Percentiles rank a stretch among this genome's conserved stretches.
Conservation (phyloP, 2,113 vertebrate species). For the Falco punctatus region DNA sequence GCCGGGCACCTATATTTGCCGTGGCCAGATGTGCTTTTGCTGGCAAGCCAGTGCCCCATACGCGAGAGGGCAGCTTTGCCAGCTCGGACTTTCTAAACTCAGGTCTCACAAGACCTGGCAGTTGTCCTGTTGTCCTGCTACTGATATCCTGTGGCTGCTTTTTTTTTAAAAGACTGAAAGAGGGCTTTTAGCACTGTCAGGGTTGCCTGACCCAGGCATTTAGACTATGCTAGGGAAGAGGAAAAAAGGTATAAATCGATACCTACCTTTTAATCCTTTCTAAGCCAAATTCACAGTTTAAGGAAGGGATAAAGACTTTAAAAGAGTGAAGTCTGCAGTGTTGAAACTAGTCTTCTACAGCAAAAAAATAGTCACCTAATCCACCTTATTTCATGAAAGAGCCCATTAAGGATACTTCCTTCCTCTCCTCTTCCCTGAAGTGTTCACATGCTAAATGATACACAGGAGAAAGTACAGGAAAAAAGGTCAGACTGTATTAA, state of each 20-base stretch:
- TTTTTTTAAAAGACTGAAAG: background rate
- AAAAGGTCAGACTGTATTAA: background rate
- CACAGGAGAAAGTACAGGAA: background rate
- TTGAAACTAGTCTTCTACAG: background rate
- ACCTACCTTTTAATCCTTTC: background rate
- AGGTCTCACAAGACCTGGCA: background rate
- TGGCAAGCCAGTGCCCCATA: background rate
- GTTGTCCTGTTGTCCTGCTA: background rate
- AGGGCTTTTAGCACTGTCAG: background rate
- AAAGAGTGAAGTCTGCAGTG: background rate
- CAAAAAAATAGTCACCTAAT: background rate
- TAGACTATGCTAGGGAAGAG: background rate
- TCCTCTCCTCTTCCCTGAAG: slow-evolving; percentile 6
- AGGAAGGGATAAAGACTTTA: background rate
- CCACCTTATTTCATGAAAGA: background rate
- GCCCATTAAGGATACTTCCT: background rate
- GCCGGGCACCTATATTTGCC: background rate
- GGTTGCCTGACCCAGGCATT: background rate
- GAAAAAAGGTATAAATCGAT: background rate
- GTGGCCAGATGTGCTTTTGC: background rate
- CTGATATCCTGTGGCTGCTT: background rate
- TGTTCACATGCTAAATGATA: background rate
- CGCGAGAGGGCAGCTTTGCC: background rate
- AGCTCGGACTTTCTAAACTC: background rate
- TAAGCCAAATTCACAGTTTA: background rate